Conservation (phyloP, 2,113 vertebrate genomes). For the Phalacrocorax aristotelis region DNA sequence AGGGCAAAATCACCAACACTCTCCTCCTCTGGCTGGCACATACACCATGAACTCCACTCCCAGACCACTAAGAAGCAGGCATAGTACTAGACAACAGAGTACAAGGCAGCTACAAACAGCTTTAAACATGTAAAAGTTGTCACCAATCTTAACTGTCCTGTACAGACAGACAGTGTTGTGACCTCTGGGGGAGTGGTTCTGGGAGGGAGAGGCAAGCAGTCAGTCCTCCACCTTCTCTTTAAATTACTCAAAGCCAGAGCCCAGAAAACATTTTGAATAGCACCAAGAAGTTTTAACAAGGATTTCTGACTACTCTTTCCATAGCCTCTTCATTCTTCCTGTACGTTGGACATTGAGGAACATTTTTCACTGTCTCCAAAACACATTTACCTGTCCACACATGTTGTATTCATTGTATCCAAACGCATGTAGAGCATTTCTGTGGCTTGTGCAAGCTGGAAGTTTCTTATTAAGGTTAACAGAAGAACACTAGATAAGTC, state of each 20-base stretch:
- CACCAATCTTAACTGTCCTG: background rate
- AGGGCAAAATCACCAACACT: background rate
- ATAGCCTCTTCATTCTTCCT: background rate
- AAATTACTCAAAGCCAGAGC: background rate
- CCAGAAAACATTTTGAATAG: background rate
- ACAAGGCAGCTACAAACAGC: background rate
- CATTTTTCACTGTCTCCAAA: background rate
- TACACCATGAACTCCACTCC: accelerated
- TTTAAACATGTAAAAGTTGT: accelerated
- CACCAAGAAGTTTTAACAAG: background rate
- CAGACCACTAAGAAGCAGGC: background rate
- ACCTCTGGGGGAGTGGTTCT: accelerated
- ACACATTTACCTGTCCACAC: constrained; percentile 86
- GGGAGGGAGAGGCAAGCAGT: background rate
- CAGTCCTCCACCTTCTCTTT: background rate
- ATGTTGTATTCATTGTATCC: constrained; percentile 96
- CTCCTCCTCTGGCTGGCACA: background rate
- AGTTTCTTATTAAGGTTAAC: constrained; percentile 75
- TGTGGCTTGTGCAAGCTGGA: constrained; percentile 93
- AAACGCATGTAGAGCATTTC: constrained; percentile 98
- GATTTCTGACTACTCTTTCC: background rate
- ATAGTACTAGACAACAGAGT: background rate
- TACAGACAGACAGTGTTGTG: background rate
- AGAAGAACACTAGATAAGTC: background rate
- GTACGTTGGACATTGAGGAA: background rate